A percentile compares a stretch with the other conserved stretches of the same genome.
Evolutionary conservation across 2,113 vertebrate genomes (phyloP).

Genomic region (Xiphias gladius): DNA sequence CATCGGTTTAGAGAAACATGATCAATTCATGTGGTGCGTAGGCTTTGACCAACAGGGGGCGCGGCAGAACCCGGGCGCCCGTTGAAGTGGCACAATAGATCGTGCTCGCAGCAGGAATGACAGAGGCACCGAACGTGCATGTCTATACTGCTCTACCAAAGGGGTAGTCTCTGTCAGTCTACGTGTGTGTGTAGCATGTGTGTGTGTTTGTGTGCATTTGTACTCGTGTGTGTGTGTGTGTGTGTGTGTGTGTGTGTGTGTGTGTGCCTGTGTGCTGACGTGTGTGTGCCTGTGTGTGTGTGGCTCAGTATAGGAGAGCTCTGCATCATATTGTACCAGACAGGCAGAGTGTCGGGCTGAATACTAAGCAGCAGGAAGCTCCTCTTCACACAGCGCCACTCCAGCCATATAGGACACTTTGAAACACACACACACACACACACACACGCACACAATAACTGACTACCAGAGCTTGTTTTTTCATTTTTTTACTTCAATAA

Average conservation of each 20-base stretch:
- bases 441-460: slow-evolving; percentile 30
- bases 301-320: slow-evolving; percentile 59
- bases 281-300: slow-evolving; percentile 35
- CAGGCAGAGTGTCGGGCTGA: slow-evolving; percentile 71
- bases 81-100: neutral
- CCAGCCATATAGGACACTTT: slow-evolving; percentile 64
- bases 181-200: slow-evolving; percentile 12
- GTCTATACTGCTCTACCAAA: slow-evolving; percentile 5
- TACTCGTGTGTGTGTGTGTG: slow-evolving; percentile 11
- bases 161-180: neutral
- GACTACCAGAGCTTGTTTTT: neutral
- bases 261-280: neutral
- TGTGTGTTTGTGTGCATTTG: slow-evolving; percentile 15
- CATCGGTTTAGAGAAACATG: neutral
- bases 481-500: slow-evolving; percentile 16
- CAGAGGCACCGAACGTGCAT: slow-evolving; percentile 25
- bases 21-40: neutral
- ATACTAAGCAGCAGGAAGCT: slow-evolving; percentile 77
- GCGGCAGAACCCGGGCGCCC: neutral
- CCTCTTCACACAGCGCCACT: slow-evolving; percentile 57
- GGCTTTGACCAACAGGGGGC: slow-evolving; percentile 15
- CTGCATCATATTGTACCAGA: slow-evolving; percentile 76
- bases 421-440: slow-evolving; percentile 44
- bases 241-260: slow-evolving; percentile 20
- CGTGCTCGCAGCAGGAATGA: neutral